phyloP scores from a whole-genome alignment of 2,797 vertebrate genomes.

The Prionace glauca region DNA sequence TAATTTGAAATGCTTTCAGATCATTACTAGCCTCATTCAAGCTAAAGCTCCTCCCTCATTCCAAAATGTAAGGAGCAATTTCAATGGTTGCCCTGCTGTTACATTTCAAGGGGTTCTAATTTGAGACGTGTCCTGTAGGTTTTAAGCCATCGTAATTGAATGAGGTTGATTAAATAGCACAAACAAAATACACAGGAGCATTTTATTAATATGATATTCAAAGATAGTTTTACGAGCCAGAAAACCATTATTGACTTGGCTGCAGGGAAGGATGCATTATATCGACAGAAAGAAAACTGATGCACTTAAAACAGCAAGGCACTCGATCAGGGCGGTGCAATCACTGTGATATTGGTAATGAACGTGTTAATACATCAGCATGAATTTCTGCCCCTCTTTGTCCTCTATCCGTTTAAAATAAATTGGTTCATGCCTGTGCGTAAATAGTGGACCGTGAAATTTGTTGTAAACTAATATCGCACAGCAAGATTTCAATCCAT shows the following conservation, averaged over 20 bases:
- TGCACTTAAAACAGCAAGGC: neutral
- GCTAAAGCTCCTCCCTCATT: neutral
- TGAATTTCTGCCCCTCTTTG: neutral
- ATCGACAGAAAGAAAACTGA: neutral
- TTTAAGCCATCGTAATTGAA: neutral
- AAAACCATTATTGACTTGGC: neutral
- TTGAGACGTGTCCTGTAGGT: neutral
- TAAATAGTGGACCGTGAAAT: slow-evolving; percentile 27
- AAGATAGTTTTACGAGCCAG: neutral
- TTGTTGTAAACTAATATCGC: slow-evolving; percentile 20
- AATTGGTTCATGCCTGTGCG: slow-evolving; percentile 17
- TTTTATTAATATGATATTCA: slow-evolving; percentile 19
- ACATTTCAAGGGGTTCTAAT: neutral
- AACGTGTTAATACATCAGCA: neutral
- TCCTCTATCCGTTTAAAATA: neutral
- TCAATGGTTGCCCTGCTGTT: neutral
- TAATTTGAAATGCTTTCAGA: neutral
- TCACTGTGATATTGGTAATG: neutral
- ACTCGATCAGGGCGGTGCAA: neutral
- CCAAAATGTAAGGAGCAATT: neutral
- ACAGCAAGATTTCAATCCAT: slow-evolving; percentile 9
- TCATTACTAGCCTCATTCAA: neutral
- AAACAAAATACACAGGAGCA: neutral
- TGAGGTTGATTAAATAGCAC: slow-evolving; percentile 17
- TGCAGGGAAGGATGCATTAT: neutral